Evolutionary conservation across 2,888 invertebrate species (phyloP).

Genomic region (Mythimna vitellina): DNA sequence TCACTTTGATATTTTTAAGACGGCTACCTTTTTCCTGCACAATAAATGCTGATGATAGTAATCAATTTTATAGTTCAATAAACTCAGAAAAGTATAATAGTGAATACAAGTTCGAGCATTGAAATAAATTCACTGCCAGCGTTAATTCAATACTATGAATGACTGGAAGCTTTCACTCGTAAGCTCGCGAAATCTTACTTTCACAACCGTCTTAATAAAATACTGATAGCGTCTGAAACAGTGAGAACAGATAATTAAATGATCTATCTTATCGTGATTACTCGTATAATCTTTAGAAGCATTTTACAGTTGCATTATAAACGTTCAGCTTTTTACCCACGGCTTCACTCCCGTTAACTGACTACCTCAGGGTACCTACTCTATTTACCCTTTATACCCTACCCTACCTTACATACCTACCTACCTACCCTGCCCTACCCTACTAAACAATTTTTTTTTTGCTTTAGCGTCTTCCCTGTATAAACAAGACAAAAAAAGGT

Average conservation of each 20-base stretch:
- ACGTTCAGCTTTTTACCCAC: background rate
- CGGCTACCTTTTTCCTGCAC: background rate
- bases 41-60: background rate
- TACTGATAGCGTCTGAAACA: constrained; percentile 44
- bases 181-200: constrained; percentile 48
- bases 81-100: constrained; percentile 9
- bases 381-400: too few species aligned
- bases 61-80: constrained; percentile 5
- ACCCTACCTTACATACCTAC: too few species aligned
- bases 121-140: constrained; percentile 22
- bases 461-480: too few species aligned
- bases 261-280: constrained; percentile 3
- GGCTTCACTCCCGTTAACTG: background rate
- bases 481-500: too few species aligned
- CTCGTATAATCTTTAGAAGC: background rate
- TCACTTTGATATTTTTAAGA: background rate
- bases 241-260: constrained; percentile 29
- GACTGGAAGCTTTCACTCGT: constrained; percentile 47
- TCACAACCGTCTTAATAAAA: constrained; percentile 47
- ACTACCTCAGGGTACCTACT: too few species aligned
- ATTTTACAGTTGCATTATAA: constrained; percentile 5
- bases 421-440: too few species aligned
- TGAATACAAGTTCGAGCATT: constrained; percentile 18
- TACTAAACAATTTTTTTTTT: too few species aligned
- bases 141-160: constrained; percentile 2